These are phyloP conservation scores for Dolichotis patagonum DNA, from an alignment of 2,113 vertebrate genomes.

Conservation along the genomic window DNA sequence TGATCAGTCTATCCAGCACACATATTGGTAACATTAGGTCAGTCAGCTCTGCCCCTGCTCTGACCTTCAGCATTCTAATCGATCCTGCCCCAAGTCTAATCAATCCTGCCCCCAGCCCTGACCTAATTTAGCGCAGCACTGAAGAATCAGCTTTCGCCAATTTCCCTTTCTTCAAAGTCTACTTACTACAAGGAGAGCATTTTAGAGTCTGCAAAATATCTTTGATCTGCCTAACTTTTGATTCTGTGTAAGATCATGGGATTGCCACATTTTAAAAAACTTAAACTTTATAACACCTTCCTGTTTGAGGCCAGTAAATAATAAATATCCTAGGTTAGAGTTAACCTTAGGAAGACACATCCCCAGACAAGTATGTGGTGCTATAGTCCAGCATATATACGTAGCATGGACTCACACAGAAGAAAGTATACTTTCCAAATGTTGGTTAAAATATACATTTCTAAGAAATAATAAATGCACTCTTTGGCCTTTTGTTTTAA, in stretches of 20 bases:
- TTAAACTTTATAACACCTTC: neutral
- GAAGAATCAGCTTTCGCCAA: neutral
- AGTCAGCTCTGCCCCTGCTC: neutral
- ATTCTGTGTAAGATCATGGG: neutral
- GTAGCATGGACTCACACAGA: neutral
- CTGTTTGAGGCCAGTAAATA: neutral
- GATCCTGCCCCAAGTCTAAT: neutral
- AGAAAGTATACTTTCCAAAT: constrained; percentile 40
- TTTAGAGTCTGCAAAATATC: neutral
- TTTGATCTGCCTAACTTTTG: neutral
- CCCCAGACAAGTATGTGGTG: neutral
- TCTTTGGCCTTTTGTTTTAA: neutral
- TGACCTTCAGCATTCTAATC: neutral
- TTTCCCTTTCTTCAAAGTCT: neutral
- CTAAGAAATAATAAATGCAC: neutral
- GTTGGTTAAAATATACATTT: constrained; percentile 16
- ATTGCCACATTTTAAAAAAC: neutral
- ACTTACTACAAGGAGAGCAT: neutral
- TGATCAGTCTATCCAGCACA: neutral
- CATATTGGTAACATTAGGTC: accelerated
- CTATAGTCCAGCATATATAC: neutral
- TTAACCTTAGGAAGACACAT: neutral
- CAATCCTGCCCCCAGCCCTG: neutral
- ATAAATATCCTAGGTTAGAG: neutral
- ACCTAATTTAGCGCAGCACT: neutral